Conservation (phyloP, 2,797 vertebrate species). For the Coregonus suidteri region DNA sequence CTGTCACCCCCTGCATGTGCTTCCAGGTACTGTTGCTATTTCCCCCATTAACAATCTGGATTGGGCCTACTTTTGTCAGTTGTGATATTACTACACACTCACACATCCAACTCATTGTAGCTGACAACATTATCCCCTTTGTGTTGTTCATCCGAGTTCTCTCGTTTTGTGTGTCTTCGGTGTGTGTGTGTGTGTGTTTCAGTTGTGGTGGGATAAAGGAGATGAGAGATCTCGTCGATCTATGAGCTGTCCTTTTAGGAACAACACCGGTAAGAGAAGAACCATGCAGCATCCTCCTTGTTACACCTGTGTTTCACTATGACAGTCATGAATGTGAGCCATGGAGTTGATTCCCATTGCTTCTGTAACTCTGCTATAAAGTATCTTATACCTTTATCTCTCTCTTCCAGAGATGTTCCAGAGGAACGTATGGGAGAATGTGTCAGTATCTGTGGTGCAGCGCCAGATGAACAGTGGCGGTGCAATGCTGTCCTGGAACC, state of each 20-base stretch:
- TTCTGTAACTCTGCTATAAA: not conserved
- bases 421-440: slow-evolving; percentile 56
- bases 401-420: slow-evolving; percentile 50
- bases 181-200: slow-evolving; percentile 9
- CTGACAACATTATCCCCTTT: not conserved
- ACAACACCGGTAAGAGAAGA: slow-evolving; percentile 49
- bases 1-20: slow-evolving; percentile 72
- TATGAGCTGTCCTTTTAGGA: slow-evolving; percentile 66
- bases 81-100: not conserved
- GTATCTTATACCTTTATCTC: not conserved
- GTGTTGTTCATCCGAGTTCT: not conserved
- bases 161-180: not conserved
- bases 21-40: slow-evolving; percentile 64
- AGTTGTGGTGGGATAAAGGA: slow-evolving; percentile 66
- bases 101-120: not conserved
- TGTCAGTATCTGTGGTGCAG: slow-evolving; percentile 57
- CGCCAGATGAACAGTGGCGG: slow-evolving; percentile 22
- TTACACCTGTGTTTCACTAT: not conserved
- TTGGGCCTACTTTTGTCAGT: not conserved
- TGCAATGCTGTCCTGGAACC: slow-evolving; percentile 67
- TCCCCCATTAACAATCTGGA: not conserved
- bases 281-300: not conserved
- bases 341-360: not conserved
- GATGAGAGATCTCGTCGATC: slow-evolving; percentile 25
- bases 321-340: not conserved